Base-by-base conservation (phyloP, 2,888 invertebrate species). In the Ceramica pisi region DNA sequence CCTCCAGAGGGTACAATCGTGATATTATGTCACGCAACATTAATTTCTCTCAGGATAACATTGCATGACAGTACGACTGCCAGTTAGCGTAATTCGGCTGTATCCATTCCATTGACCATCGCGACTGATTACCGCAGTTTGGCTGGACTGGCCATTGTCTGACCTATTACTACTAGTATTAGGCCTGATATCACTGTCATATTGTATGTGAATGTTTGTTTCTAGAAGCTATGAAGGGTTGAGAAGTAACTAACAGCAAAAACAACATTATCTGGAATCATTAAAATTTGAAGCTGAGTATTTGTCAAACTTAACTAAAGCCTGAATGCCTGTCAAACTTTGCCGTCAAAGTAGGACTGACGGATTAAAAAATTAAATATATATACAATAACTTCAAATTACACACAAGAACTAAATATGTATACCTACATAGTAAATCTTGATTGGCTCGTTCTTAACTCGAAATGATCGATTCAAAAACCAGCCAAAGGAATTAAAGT, bases 101-200 rank as follows among this genome's bases (percentile, higher is more conserved):
- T 23, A 5, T 55, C 31, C 46, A 48, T 72, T 72, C 46, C 53
- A 55, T 72, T 72, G 71, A 38, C 26, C 62, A 62, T 38, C 26
- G n/a, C 62, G 38, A 38, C 21, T 72, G 62, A 53, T 72, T 72
- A 55, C 46, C 14, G 19, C 38, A 61, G 71, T 72, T 55, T 53
- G 61, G 46, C 26, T 72, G 62, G 21, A 19, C 14, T 14, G 61
- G 38, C 46, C 21, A 71, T 38, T 71, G 61, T 48, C 21, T 48
- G 19, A 8, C 53, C 23, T 55, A 55, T n/a, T 7, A 23, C 41
- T 55, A 55, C 57, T 70, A 23, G 19, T 53, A 44, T 14, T 26
- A 9, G 12, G 14, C 35, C 8, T 46, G 41, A 57, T 41, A 59
- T 60, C 35, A 44, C 53, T 21, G 26, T 61, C 21, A 26, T 71